Evolutionary conservation across 2,888 invertebrate species (phyloP).

Genomic region (Caenorhabditis drosophilae): DNA sequence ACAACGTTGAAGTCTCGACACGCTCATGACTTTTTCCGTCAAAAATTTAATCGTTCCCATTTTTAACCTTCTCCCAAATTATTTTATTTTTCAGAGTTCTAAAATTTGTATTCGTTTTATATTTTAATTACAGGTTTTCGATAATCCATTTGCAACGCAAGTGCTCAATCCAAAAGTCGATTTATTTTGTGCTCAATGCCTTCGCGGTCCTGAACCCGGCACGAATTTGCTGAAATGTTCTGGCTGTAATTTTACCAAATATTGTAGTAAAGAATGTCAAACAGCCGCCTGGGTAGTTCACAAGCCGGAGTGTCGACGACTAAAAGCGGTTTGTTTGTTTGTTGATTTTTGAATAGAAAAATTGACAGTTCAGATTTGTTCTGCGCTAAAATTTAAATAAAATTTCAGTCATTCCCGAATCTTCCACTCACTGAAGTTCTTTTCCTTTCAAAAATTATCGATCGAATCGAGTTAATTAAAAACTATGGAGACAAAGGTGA

Average conservation of each 20-base stretch:
- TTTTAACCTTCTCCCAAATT: too few relatives aligned
- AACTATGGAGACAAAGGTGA: constrained; percentile 60
- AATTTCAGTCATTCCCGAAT: constrained; percentile 65
- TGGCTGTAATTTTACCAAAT: constrained; percentile 47
- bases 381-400: too few relatives aligned
- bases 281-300: constrained; percentile 61
- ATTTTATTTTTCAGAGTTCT: too few relatives aligned
- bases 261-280: constrained; percentile 66
- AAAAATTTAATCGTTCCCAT: too few relatives aligned
- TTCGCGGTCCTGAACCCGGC: constrained; percentile 48
- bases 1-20: too few relatives aligned
- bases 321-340: constrained; percentile 44
- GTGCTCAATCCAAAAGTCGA: constrained; percentile 53
- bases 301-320: constrained; percentile 60
- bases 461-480: constrained; percentile 58
- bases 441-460: constrained; percentile 63
- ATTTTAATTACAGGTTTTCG: too few relatives aligned
- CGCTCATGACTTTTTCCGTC: too few relatives aligned
- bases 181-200: constrained; percentile 63
- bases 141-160: constrained; percentile 63
- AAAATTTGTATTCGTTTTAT: too few relatives aligned
- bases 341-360: not conserved
- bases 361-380: constrained; percentile 3
- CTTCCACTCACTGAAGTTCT: constrained; percentile 67
- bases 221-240: constrained; percentile 59